These are phyloP conservation scores for Stictonetta naevosa DNA, from an alignment of 2,113 vertebrate genomes.

Conservation along the genomic window DNA sequence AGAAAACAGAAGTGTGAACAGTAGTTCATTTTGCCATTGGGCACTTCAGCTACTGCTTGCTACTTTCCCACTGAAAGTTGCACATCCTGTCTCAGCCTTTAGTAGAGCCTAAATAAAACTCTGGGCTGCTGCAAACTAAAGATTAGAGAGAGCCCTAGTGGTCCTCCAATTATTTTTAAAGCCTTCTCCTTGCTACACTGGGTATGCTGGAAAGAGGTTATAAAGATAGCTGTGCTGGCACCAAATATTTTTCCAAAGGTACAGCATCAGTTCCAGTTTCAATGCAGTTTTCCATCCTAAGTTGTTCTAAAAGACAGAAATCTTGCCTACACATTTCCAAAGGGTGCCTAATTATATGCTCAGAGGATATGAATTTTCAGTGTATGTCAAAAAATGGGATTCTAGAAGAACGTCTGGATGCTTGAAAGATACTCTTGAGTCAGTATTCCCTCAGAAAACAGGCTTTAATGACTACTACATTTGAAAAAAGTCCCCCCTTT, in stretches of 20 bases:
- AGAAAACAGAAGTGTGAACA: background rate
- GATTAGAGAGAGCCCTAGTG: background rate
- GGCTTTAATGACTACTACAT: background rate
- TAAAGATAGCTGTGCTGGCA: background rate
- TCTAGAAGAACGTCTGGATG: background rate
- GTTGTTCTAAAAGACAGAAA: background rate
- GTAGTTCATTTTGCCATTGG: background rate
- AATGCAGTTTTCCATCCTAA: background rate
- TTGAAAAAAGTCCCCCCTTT: background rate
- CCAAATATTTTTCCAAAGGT: background rate
- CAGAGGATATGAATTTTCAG: background rate
- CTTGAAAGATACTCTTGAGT: background rate
- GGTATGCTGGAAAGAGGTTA: background rate
- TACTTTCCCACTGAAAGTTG: background rate
- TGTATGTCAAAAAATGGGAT: background rate
- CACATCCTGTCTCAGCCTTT: background rate
- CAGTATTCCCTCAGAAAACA: background rate
- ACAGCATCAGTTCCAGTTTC: background rate
- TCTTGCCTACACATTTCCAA: background rate
- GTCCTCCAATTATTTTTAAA: background rate
- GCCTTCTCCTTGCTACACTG: background rate
- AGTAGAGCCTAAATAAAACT: background rate
- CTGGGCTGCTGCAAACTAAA: background rate
- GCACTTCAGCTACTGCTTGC: background rate
- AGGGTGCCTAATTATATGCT: background rate